phyloP scores from a whole-genome alignment of 2,797 vertebrate genomes.

The Gymnothorax reevesii region DNA sequence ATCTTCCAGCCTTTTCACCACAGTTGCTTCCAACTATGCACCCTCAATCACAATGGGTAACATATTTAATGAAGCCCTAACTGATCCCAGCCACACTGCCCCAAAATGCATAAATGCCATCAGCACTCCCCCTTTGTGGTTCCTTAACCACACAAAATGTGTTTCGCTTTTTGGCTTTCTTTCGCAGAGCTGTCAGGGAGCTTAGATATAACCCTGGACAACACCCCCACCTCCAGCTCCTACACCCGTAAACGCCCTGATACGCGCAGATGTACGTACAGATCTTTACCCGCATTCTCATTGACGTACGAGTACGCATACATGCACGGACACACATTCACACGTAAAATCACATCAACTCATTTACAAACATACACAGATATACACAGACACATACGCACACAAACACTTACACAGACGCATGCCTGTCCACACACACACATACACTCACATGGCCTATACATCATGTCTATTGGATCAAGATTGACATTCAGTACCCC shows the following conservation, averaged over 20 bases:
- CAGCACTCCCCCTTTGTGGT: not conserved
- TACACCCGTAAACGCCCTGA: not conserved
- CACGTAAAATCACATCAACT: not conserved
- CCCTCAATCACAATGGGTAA: not conserved
- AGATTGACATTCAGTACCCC: not conserved
- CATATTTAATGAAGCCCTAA: slow-evolving; percentile 3
- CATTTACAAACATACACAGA: too few relatives aligned
- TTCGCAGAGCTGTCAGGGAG: not conserved
- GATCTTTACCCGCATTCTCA: not conserved
- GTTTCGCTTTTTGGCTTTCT: not conserved
- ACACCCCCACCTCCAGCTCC: not conserved
- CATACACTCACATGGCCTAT: not conserved
- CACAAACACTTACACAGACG: not conserved
- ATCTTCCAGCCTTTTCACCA: not conserved
- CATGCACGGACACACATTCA: not conserved
- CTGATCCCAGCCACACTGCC: not conserved
- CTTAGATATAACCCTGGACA: not conserved
- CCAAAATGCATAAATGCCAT: not conserved
- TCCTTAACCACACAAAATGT: not conserved
- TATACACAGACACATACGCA: not conserved
- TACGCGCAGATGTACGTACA: not conserved
- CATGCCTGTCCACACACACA: not conserved
- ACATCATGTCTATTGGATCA: not conserved
- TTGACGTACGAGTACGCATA: not conserved
- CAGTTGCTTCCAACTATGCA: not conserved